phyloP scores from a whole-genome alignment of 2,797 vertebrate genomes.

The Alauda arvensis region DNA sequence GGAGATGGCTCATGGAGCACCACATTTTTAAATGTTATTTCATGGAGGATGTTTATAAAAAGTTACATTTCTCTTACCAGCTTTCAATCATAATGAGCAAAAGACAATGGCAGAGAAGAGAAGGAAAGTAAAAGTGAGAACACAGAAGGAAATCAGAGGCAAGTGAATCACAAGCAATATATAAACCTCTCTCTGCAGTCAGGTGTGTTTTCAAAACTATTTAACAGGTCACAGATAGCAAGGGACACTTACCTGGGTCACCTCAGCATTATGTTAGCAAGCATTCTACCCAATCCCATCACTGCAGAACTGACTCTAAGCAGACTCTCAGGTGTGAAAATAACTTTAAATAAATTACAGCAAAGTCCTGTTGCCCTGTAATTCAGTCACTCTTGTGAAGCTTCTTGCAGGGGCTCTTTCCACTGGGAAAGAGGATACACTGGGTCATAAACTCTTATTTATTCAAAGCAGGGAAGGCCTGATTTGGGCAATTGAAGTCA shows the following conservation, averaged over 20 bases:
- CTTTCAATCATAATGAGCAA: neutral
- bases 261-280: neutral
- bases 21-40: neutral
- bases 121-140: neutral
- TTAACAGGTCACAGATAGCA: neutral
- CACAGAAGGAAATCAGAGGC: neutral
- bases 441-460: neutral
- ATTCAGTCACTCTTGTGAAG: neutral
- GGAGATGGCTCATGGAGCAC: neutral
- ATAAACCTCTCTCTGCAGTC: neutral
- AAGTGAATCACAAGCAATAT: neutral
- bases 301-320: neutral
- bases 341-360: neutral
- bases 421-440: neutral
- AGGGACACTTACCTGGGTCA: neutral
- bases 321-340: neutral
- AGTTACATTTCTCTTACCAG: neutral
- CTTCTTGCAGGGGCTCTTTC: neutral
- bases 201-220: neutral
- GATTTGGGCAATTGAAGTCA: neutral
- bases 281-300: neutral
- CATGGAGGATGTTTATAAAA: neutral
- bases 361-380: neutral
- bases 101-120: neutral
- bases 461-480: neutral